These are phyloP conservation scores for Lepidurus apus DNA, from an alignment of 1,140 invertebrate species.

Conservation along the genomic window DNA sequence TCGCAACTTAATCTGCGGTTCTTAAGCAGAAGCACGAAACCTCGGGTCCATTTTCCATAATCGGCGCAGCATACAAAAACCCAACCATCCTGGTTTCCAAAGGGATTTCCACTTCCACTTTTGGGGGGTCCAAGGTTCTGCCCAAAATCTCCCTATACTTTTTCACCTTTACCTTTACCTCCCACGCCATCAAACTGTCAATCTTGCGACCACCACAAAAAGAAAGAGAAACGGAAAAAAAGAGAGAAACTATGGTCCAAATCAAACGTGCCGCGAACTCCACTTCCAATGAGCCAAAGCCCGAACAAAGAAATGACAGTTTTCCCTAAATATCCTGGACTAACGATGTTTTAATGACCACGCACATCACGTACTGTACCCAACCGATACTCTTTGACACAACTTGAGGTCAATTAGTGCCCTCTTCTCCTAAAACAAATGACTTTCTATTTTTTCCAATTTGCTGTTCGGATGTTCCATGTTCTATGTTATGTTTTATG, in stretches of 20 bases:
- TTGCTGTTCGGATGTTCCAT: too few species aligned
- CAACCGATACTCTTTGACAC: not conserved
- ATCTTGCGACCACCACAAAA: not conserved
- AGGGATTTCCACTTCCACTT: not conserved
- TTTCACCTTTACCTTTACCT: not conserved
- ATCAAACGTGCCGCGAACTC: not conserved
- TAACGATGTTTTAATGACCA: constrained; percentile 15
- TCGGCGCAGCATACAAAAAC: constrained; percentile 1
- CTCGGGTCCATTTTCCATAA: constrained; percentile 21
- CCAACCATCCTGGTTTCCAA: not conserved
- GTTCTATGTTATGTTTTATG: too few species aligned
- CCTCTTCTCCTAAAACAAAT: not conserved
- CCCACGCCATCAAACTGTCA: constrained; percentile 20
- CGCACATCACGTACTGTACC: not conserved
- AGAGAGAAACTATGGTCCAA: not conserved
- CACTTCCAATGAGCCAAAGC: not conserved
- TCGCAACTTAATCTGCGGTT: constrained; percentile 21
- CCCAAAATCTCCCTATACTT: not conserved
- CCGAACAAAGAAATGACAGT: not conserved
- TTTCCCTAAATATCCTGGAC: not conserved
- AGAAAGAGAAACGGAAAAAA: not conserved
- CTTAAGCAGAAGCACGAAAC: constrained; percentile 14
- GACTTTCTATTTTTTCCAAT: not conserved
- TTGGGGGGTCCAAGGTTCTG: not conserved
- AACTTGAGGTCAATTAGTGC: not conserved